Conservation (phyloP, 1,140 invertebrate genomes). For the Caenorhabditis inopinata region DNA sequence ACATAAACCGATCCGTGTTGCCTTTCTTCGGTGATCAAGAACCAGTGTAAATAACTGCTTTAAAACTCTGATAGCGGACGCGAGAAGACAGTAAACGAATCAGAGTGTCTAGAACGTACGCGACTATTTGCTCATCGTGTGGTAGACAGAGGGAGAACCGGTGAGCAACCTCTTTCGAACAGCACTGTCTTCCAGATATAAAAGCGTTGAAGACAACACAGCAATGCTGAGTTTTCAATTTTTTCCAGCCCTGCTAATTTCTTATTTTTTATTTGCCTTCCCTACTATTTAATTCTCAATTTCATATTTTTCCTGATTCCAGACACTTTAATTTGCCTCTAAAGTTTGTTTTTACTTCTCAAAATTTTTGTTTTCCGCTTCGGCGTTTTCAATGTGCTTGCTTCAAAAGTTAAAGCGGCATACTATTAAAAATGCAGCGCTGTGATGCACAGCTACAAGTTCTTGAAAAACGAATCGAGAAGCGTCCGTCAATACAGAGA, state of each 20-base stretch:
- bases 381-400: too few species aligned
- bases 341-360: too few species aligned
- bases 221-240: too few species aligned
- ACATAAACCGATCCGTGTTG: background rate
- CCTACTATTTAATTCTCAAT: too few species aligned
- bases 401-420: too few species aligned
- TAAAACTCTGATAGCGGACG: constrained; percentile 11
- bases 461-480: constrained; percentile 6
- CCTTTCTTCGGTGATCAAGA: background rate
- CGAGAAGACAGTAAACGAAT: background rate
- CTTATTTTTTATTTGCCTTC: too few species aligned
- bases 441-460: background rate
- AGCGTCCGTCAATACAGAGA: background rate
- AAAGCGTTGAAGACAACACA: background rate
- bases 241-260: too few species aligned
- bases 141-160: background rate
- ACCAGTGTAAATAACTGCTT: constrained; percentile 8
- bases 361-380: too few species aligned
- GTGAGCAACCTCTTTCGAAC: background rate
- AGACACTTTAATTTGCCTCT: too few species aligned
- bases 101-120: constrained; percentile 1
- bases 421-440: too few species aligned
- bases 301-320: too few species aligned
- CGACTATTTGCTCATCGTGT: background rate
- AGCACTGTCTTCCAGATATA: background rate